phyloP scores from a whole-genome alignment of 2,113 vertebrate genomes.

The Anoura caudifer region DNA sequence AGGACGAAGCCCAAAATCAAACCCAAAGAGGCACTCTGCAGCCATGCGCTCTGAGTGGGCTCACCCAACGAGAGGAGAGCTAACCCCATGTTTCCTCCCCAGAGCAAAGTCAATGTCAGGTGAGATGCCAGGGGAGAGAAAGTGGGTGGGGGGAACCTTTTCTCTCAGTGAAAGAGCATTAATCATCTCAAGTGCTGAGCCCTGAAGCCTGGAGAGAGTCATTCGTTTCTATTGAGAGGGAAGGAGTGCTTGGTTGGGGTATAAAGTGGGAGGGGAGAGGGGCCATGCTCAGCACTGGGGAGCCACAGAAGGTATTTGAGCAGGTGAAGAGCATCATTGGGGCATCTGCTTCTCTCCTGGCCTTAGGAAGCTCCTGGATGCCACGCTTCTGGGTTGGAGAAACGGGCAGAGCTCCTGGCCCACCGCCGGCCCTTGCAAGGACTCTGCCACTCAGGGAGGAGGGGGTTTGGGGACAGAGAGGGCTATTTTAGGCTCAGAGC shows the following conservation, averaged over 20 bases:
- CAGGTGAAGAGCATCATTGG: rapidly evolving
- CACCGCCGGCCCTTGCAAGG: not conserved
- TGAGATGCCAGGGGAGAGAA: not conserved
- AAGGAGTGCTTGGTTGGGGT: not conserved
- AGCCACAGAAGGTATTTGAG: not conserved
- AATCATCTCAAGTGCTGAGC: not conserved
- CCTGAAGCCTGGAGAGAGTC: not conserved
- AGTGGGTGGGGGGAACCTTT: not conserved
- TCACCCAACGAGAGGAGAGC: not conserved
- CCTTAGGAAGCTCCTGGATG: not conserved
- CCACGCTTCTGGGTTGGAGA: not conserved
- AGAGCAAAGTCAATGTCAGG: not conserved
- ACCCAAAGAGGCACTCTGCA: not conserved
- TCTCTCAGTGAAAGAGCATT: not conserved
- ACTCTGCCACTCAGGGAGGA: not conserved
- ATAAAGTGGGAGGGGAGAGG: not conserved
- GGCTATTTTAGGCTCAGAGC: slow-evolving; percentile 17
- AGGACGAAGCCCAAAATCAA: not conserved
- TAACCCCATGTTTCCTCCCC: not conserved
- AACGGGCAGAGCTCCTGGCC: not conserved
- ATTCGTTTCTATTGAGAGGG: not conserved
- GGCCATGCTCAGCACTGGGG: rapidly evolving
- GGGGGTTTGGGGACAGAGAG: not conserved
- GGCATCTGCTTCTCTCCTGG: not conserved
- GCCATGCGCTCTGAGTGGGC: not conserved